Evolutionary conservation across 2,113 vertebrate genomes (phyloP), one percentile per base, ranked within the genome.

Genomic region (Ochotona curzoniae): DNA sequence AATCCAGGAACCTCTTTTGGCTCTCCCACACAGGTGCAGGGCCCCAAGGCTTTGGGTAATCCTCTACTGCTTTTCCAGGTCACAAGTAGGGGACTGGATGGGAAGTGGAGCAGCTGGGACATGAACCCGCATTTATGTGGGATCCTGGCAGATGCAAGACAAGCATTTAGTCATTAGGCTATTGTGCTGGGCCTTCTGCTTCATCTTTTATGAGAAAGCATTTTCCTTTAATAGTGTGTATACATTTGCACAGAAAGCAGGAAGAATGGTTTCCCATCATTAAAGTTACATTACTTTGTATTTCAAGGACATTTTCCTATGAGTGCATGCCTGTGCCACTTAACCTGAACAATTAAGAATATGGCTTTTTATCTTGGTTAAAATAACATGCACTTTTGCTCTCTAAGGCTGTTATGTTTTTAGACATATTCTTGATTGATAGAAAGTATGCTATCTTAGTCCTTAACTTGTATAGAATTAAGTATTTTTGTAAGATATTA

Each of bases 321-420:
- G 51, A 30, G 20, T 76, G 64, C 26, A 90, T 92, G 35, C 49
- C 35, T 47, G 26, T 8, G n/a, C 71, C 51, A 85, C 76, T 95
- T 90, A 93, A 60, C 30, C 83, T 51, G 60, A 93, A 60, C 12
- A 95, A 88, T 49, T 18, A 75, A 73, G 89, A 90, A 94, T 76
- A 11, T 86, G 47, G 81, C 38, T 64, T 93, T 92, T 93, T 74
- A 90, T 92, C 49, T 75, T 94, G 70, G 21, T 71, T 93, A 76
- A 90, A 89, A 47, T 87, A 7, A 1, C 28, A 61, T 82, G 32
- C 88, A 13, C 80, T 80, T 91, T 8, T 49, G 71, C 57, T 49
- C 71, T 64, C 51, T 66, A 74, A 92, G 28, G 63, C 15, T 9
- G 2, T 73, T 49, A 75, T 47, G 26, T 70, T 69, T 67, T 14